Conservation (phyloP, 2,113 vertebrate genomes). For the Galbula dea region DNA sequence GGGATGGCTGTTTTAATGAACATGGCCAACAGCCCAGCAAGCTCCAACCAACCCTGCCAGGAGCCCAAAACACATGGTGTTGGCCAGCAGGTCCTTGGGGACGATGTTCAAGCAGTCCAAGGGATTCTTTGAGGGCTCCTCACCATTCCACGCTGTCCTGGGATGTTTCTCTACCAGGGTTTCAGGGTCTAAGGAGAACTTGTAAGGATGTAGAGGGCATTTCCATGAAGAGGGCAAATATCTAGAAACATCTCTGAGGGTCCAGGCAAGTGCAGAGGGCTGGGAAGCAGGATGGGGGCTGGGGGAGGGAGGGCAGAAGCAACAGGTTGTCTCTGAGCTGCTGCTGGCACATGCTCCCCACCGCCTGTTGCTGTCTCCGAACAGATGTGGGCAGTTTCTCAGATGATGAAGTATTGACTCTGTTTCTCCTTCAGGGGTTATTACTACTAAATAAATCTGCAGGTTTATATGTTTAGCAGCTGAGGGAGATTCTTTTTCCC, state of each 20-base stretch:
- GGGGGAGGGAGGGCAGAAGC: background rate
- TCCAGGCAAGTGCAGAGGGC: too few species aligned
- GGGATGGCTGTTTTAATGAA: background rate
- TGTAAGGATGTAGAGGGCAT: accelerated
- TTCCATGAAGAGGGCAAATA: background rate
- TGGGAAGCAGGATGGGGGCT: background rate
- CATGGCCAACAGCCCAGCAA: background rate
- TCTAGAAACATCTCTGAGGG: background rate
- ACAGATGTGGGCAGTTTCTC: constrained; percentile 67
- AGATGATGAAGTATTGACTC: constrained; percentile 63
- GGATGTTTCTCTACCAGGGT: background rate
- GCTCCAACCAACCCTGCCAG: background rate
- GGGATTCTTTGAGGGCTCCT: background rate
- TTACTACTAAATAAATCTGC: constrained; percentile 61
- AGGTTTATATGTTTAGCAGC: constrained; percentile 70
- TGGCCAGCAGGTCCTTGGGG: background rate
- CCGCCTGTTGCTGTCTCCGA: constrained; percentile 42
- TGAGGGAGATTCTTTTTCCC: constrained; percentile 47
- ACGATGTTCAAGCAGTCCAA: background rate
- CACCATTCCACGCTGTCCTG: accelerated
- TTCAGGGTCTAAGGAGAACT: background rate
- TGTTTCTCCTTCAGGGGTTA: constrained; percentile 66
- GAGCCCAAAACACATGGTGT: background rate
- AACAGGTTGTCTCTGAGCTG: constrained; percentile 25
- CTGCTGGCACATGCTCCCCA: constrained; percentile 25